A percentile compares a stretch with the other conserved stretches of the same genome.
These are phyloP conservation scores for Drosophila triauraria DNA, from an alignment of 1,140 invertebrate genomes.

Conservation along the genomic window DNA sequence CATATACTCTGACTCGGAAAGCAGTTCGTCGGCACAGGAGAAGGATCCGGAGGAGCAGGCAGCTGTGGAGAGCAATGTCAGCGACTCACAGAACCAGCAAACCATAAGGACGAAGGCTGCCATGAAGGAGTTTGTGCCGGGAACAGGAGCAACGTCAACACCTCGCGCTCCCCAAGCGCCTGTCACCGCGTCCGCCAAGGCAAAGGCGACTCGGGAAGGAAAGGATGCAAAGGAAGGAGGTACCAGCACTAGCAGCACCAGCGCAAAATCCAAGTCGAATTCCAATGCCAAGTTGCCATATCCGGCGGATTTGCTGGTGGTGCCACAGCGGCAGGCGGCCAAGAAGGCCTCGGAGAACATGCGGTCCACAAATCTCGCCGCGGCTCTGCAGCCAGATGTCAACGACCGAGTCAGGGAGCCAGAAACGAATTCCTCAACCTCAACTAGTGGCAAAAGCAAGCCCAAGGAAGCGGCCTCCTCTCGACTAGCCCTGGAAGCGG, in stretches of 20 bases:
- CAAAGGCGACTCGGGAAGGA: slow-evolving; percentile 51
- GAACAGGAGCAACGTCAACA: slow-evolving; percentile 52
- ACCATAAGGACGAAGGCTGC: slow-evolving; percentile 91
- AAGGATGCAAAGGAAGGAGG: slow-evolving; percentile 26
- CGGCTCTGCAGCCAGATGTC: slow-evolving; percentile 44
- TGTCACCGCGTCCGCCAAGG: slow-evolving; percentile 35
- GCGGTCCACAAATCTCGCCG: slow-evolving; percentile 87
- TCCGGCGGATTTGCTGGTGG: slow-evolving; percentile 92
- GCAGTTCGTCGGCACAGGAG: slow-evolving; percentile 33
- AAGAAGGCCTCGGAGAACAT: slow-evolving; percentile 96
- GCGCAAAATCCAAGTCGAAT: slow-evolving; percentile 37
- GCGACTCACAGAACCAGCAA: slow-evolving; percentile 89
- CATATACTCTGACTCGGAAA: slow-evolving; percentile 82
- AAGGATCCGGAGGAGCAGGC: slow-evolving; percentile 58
- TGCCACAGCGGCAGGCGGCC: slow-evolving; percentile 95
- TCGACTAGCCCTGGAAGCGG: slow-evolving; percentile 7
- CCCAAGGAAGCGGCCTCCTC: slow-evolving; percentile 34
- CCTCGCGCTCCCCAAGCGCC: slow-evolving; percentile 31
- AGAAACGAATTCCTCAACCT: slow-evolving; percentile 13
- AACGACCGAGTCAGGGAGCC: slow-evolving; percentile 61
- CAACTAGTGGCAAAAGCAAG: slow-evolving; percentile 37
- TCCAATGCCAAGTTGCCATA: slow-evolving; percentile 78
- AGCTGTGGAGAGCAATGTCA: slow-evolving; percentile 86
- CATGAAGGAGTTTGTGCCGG: slow-evolving; percentile 90
- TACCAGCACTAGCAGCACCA: neutral